Conservation (phyloP, 2,888 invertebrate species). For the Oscheius myriophilus region DNA sequence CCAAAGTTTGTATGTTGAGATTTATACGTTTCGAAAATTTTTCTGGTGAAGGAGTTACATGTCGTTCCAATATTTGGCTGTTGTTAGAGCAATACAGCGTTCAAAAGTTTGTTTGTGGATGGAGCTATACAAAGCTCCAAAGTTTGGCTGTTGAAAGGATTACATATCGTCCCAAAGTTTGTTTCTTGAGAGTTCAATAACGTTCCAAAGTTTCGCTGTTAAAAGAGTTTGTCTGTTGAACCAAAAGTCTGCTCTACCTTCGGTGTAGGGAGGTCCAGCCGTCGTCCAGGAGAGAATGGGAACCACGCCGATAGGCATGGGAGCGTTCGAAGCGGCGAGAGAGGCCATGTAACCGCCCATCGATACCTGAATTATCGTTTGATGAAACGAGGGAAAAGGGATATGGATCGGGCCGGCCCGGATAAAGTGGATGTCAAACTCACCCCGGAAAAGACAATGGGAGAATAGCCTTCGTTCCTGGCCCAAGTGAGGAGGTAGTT, state of each 20-base stretch:
- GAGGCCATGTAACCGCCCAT: slow-evolving; percentile 87
- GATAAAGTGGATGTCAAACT: slow-evolving; percentile 65
- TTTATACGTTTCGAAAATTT: too few species aligned
- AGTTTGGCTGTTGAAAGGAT: too few species aligned
- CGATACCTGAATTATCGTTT: slow-evolving; percentile 46
- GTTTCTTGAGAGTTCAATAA: too few species aligned
- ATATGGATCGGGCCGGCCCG: too few species aligned
- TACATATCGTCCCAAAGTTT: too few species aligned
- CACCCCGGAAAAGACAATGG: slow-evolving; percentile 88
- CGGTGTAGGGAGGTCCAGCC: slow-evolving; percentile 86
- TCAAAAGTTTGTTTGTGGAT: too few species aligned
- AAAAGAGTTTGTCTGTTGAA: neutral
- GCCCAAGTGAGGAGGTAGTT: slow-evolving; percentile 90
- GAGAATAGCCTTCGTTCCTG: slow-evolving; percentile 87
- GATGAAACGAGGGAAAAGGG: neutral
- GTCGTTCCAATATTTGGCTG: too few species aligned
- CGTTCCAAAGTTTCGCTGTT: too few species aligned
- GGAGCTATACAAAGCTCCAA: neutral
- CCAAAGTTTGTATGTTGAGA: too few species aligned
- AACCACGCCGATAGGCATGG: slow-evolving; percentile 86
- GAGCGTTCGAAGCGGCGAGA: slow-evolving; percentile 93
- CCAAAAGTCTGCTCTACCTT: slow-evolving; percentile 16
- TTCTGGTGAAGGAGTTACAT: too few species aligned
- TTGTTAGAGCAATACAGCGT: too few species aligned
- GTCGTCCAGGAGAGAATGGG: slow-evolving; percentile 98